Evolutionary conservation across 2,797 vertebrate species (phyloP).

Genomic region (Acanthopagrus latus): DNA sequence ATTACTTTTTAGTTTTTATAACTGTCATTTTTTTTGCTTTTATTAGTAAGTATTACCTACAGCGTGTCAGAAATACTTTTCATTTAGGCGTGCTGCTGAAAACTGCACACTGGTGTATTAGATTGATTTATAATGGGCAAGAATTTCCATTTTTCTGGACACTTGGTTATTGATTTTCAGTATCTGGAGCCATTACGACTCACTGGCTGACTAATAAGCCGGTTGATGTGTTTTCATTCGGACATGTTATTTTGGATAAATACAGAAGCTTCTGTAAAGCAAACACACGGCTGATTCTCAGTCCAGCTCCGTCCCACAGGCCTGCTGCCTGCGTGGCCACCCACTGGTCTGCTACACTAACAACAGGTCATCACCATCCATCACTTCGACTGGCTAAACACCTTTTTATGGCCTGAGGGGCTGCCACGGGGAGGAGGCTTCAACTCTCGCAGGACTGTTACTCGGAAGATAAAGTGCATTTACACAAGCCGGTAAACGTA

Average conservation of each 20-base stretch:
- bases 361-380: constrained; percentile 69
- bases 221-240: constrained; percentile 5
- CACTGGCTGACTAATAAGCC: constrained; percentile 2
- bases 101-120: neutral
- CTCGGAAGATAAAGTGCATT: constrained; percentile 54
- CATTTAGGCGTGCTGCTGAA: neutral
- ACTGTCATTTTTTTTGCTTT: no score
- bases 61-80: no score
- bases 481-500: constrained; percentile 29
- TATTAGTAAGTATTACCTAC: no score
- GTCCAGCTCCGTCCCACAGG: constrained; percentile 32
- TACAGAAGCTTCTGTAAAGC: constrained; percentile 1
- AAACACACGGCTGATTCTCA: constrained; percentile 28
- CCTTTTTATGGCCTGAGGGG: constrained; percentile 62
- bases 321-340: constrained; percentile 24
- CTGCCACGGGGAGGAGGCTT: constrained; percentile 44
- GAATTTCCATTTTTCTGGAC: neutral
- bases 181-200: neutral
- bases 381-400: constrained; percentile 67
- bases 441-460: constrained; percentile 28
- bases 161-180: neutral
- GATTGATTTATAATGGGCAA: neutral
- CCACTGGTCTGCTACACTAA: constrained; percentile 49
- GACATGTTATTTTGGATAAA: neutral
- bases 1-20: no score